A percentile compares a stretch with the other conserved stretches of the same genome.
Conservation (phyloP, 2,888 invertebrate genomes). For the Habroteleia sp. region DNA sequence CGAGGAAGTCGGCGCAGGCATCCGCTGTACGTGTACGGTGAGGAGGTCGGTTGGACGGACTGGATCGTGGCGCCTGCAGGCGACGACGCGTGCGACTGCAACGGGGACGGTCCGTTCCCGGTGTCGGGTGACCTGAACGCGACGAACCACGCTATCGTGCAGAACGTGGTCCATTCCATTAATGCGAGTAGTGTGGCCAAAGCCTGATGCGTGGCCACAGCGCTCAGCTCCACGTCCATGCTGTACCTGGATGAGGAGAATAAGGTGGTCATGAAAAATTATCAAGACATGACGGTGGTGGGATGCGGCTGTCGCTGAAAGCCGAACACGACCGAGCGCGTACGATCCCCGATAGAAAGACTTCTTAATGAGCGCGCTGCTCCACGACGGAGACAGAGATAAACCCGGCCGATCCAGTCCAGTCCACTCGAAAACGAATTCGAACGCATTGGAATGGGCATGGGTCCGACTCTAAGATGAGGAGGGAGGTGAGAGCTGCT, state of each 20-base stretch:
- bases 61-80: too few species aligned
- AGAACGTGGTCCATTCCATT: conserved; percentile 96
- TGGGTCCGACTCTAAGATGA: conserved; percentile 13
- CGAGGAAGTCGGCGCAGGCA: too few species aligned
- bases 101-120: too few species aligned
- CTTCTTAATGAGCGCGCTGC: conserved; percentile 25
- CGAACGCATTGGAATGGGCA: conserved; percentile 58
- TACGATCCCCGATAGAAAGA: conserved; percentile 29
- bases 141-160: conserved; percentile 99
- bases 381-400: conserved; percentile 23
- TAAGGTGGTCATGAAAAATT: conserved; percentile 98
- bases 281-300: conserved; percentile 99
- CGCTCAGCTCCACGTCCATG: conserved; percentile 96
- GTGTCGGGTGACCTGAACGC: conserved; percentile 96
- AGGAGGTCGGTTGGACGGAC: too few species aligned
- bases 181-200: conserved; percentile 94
- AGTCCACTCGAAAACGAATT: conserved; percentile 54
- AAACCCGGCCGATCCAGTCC: conserved; percentile 41
- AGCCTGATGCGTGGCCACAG: conserved; percentile 98
- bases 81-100: too few species aligned
- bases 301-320: conserved; percentile 97
- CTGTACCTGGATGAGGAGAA: conserved; percentile 96
- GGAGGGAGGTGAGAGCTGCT: conserved; percentile 31
- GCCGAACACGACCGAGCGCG: conserved; percentile 36
- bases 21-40: too few species aligned